Percentiles rank a stretch among this genome's conserved stretches.
Conservation (phyloP, 1,140 invertebrate species). For the Papilio machaon region DNA sequence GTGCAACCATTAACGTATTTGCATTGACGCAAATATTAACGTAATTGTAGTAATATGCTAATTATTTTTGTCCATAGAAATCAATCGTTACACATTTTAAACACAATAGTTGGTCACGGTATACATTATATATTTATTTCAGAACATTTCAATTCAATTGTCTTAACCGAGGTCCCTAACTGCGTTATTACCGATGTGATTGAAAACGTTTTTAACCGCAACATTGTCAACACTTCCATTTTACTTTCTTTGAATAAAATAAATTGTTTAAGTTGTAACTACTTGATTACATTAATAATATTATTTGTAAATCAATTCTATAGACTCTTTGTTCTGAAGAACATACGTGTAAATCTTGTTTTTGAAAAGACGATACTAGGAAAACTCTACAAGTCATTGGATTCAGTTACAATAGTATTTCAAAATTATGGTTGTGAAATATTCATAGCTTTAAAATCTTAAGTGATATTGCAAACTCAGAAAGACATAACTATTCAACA, state of each 20-base stretch:
- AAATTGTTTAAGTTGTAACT: not conserved
- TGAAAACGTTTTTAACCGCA: constrained; percentile 20
- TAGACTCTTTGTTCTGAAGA: not conserved
- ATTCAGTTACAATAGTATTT: not conserved
- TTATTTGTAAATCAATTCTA: not conserved
- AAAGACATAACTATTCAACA: not conserved
- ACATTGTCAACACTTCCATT: constrained; percentile 6
- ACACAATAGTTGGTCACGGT: not conserved
- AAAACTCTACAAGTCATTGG: not conserved
- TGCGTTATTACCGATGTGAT: constrained; percentile 27
- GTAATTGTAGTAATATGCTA: not conserved
- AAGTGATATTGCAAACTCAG: not conserved
- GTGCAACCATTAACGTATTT: not conserved
- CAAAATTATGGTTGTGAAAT: not conserved
- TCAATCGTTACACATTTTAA: not conserved
- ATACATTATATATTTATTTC: constrained; percentile 28
- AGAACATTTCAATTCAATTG: constrained; percentile 31
- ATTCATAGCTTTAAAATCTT: not conserved
- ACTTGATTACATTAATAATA: not conserved
- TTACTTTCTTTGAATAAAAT: not conserved
- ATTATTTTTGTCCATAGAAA: not conserved
- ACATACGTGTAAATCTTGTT: not conserved
- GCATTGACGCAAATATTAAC: not conserved
- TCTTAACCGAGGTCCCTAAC: constrained; percentile 24
- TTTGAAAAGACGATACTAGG: not conserved